Conservation (phyloP, 2,113 vertebrate species). For the Steatornis caripensis region DNA sequence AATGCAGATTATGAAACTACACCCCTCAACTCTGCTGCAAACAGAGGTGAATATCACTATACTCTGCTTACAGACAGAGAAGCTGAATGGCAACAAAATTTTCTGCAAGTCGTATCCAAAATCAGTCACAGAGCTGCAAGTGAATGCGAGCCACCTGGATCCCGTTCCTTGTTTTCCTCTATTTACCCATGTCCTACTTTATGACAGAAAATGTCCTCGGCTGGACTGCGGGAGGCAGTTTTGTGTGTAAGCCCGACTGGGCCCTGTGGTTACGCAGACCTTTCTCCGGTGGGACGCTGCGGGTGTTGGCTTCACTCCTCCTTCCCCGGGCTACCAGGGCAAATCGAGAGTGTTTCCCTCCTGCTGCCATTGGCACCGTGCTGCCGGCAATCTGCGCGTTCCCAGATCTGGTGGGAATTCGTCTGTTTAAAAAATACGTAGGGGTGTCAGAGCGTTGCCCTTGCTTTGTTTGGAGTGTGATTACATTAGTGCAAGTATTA, state of each 20-base stretch:
- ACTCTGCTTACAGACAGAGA: background rate
- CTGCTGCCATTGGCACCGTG: background rate
- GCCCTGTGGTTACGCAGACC: background rate
- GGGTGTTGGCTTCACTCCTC: background rate
- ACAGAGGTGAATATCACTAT: background rate
- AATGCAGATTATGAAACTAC: background rate
- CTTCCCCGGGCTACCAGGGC: background rate
- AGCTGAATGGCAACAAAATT: background rate
- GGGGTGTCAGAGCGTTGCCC: background rate
- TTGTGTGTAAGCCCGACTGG: rapidly evolving
- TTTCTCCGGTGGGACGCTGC: rapidly evolving
- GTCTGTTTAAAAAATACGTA: background rate
- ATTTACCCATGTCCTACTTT: background rate
- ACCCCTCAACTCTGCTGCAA: background rate
- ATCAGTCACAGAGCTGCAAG: rapidly evolving
- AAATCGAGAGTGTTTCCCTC: background rate
- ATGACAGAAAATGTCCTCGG: background rate
- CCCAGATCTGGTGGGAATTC: background rate
- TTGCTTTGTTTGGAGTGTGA: background rate
- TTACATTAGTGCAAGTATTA: background rate
- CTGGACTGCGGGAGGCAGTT: background rate
- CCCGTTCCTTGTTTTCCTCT: background rate
- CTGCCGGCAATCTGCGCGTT: background rate
- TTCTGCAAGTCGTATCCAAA: background rate
- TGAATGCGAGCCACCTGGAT: background rate